Evolutionary conservation across 2,113 vertebrate species (phyloP).

Genomic region (Aptenodytes forsteri): DNA sequence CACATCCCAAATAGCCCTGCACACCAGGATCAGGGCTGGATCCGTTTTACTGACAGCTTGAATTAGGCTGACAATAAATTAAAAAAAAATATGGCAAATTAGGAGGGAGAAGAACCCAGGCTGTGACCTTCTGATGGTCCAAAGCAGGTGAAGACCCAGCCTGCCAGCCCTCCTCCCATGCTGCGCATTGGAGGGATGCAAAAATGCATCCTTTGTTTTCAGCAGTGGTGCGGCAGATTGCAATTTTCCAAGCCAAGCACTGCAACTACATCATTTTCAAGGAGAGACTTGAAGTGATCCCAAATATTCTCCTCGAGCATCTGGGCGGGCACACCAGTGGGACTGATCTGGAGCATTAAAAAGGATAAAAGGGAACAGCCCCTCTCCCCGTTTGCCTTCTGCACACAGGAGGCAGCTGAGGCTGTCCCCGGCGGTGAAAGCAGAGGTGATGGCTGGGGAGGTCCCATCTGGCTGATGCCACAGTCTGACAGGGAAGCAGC

Average conservation of each 20-base stretch:
- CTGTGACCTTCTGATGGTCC: background rate
- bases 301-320: background rate
- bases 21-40: background rate
- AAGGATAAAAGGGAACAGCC: background rate
- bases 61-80: background rate
- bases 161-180: background rate
- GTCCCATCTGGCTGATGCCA: background rate
- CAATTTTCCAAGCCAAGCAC: background rate
- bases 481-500: background rate
- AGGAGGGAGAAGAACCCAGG: background rate
- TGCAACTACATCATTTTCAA: background rate
- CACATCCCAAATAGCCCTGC: background rate
- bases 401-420: background rate
- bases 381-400: background rate
- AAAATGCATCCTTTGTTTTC: background rate
- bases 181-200: background rate
- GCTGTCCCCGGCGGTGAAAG: background rate
- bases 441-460: background rate
- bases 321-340: background rate
- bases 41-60: background rate
- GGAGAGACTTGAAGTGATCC: background rate
- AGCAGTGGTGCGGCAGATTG: background rate
- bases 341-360: background rate
- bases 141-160: background rate
- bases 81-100: fast-evolving